Evolutionary conservation across 2,888 invertebrate species (phyloP), one percentile per base, ranked within the genome.

Genomic region (Aleiodes leptofemur): DNA sequence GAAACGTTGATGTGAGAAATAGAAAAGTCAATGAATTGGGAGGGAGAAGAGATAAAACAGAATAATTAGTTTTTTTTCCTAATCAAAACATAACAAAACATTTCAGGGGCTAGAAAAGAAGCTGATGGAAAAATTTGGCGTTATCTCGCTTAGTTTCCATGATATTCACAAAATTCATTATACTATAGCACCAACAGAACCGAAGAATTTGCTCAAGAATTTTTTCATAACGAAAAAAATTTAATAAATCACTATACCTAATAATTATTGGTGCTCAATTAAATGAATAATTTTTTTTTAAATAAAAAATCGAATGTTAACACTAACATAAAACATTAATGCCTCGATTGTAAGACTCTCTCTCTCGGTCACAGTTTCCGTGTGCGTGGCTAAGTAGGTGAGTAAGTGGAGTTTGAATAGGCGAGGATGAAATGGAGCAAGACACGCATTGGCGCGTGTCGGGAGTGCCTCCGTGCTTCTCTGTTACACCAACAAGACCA

Each of bases 381-480:
- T 86, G 83, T 85, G 82, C 83, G 80, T 79, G 82, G 79, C 81
- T 86, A 88, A 88, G 87, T 88, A 87, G 88, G 88, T 87, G 86
- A 88, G 88, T 85, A 84, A 86, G 85, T 84, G 86, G 84, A 72
- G 43, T 83, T 82, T 83, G 83, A 85, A 84, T 86, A 83, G 83
- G 83, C 85, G 82, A 76, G 84, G 84, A 87, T 86, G 87, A 88
- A 89, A 88, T 88, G 87, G 88, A 89, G 88, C 88, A 87, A 87
- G 86, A 88, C 88, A 84, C 81, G 88, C 87, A 88, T 86, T 88
- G 87, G 85, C 88, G 88, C 88, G 88, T 88, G 88, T 88, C 88
- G 88, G 86, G 86, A 84, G 87, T 85, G 87, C 86, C 86, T 86
- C 81, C 82, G 69, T 74, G 76, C 66, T 76, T 68, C 53, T 29